Evolutionary conservation across 1,140 invertebrate species (phyloP).

Genomic region (Caenorhabditis briggsae): DNA sequence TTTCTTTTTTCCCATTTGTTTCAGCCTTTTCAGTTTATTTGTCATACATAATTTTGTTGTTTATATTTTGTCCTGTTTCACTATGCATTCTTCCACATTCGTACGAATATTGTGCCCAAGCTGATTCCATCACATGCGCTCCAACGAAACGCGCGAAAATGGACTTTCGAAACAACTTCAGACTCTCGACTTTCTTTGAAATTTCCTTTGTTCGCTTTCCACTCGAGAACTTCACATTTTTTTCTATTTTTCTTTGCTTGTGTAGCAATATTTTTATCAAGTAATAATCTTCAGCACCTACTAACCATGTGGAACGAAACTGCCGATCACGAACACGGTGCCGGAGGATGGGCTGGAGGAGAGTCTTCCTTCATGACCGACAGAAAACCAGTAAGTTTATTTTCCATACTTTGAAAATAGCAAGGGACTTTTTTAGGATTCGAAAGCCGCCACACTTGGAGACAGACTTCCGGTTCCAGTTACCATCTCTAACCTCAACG

Average conservation of each 20-base stretch:
- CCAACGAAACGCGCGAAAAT: not conserved
- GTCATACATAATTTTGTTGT: not conserved
- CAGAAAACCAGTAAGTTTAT: slow-evolving; percentile 13
- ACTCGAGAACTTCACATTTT: too few species aligned
- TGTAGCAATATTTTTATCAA: too few species aligned
- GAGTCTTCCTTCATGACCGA: slow-evolving; percentile 49
- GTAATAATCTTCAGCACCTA: not conserved
- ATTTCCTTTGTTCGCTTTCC: not conserved
- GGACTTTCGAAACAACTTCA: not conserved
- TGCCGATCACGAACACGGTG: not conserved
- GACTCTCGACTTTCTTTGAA: not conserved
- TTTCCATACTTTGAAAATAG: not conserved
- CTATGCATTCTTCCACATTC: too few species aligned
- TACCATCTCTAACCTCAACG: not conserved
- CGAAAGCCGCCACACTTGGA: slow-evolving; percentile 9
- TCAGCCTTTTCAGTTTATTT: too few species aligned
- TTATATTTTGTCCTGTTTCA: not conserved
- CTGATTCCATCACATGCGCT: too few species aligned
- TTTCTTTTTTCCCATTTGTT: too few species aligned
- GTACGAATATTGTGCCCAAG: too few species aligned
- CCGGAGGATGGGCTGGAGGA: not conserved
- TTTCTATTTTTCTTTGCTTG: too few species aligned
- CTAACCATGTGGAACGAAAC: slow-evolving; percentile 44
- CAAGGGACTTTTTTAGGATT: not conserved
- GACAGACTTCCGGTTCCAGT: slow-evolving; percentile 19